Conservation (phyloP, 2,888 invertebrate genomes). For the Dryobotodes eremita region DNA sequence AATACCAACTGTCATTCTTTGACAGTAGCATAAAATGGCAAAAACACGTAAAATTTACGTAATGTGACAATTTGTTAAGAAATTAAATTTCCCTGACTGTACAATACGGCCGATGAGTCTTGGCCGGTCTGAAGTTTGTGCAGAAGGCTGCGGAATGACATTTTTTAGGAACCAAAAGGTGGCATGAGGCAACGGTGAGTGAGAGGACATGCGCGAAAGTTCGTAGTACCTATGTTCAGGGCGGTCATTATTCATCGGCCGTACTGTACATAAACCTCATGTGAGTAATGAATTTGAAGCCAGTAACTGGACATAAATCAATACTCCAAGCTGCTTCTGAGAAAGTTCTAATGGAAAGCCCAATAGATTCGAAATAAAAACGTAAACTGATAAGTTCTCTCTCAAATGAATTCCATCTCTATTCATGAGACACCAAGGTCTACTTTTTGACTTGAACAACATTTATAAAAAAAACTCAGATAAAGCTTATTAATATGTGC, state of each 20-base stretch:
- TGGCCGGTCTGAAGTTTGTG: no score
- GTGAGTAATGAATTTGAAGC: neutral
- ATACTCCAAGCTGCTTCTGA: neutral
- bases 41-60: neutral
- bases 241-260: no score
- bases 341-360: neutral
- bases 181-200: no score
- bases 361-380: conserved; percentile 11
- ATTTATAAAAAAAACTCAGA: conserved; percentile 37
- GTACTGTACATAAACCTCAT: neutral
- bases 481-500: conserved; percentile 43
- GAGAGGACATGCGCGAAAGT: no score
- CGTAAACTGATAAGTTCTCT: neutral
- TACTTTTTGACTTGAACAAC: conserved; percentile 8
- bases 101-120: no score
- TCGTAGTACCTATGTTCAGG: no score
- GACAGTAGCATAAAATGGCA: no score
- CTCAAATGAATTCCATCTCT: conserved; percentile 9
- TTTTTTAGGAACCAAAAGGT: no score
- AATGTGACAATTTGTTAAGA: neutral
- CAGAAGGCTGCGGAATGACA: no score
- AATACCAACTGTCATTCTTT: neutral
- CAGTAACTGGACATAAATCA: neutral
- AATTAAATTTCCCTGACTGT: no score
- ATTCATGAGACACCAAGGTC: conserved; percentile 14